Evolutionary conservation across 1,140 invertebrate genomes (phyloP), one percentile per base, ranked within the genome.

Genomic region (Pseudomyrmex dendroicus): DNA sequence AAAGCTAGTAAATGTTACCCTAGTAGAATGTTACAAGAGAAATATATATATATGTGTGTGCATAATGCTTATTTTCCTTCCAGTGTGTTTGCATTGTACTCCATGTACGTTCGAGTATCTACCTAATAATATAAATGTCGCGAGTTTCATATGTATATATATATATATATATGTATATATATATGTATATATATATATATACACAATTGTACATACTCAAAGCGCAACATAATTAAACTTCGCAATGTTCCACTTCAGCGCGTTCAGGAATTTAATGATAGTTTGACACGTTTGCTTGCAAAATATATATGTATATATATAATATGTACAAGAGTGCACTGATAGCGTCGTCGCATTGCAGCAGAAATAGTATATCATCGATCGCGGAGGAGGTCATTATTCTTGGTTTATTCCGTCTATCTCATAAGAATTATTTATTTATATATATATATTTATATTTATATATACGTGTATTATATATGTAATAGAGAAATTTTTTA

Each of bases 141-240:
- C 48, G 20, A 52, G 25, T 74, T 48, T 74, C 52, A 76, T 17
- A 17, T 3, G 25, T 35, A 35, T 2, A 20, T 20, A 20, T 20
- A 20, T 20, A 20, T 20, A 20, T 35, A 76, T 17, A 17, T 2
- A 7, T 35, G 7, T 35, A 35, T 35, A 76, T 17, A 17, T 2
- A 7, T 35, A 7, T 7, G n/a, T n/a, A 35, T 35, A 35, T 35
- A 76, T 17, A 17, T 2, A 7, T 35, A 7, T 7, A 35, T 7
- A 35, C 0, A 35, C 35, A 35, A 35, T 7, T 35, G 35, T 35
- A 35, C 35, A 35, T 64, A 8, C 52, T 54, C 3, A 2, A 73
- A 48, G 35, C 46, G 13, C n/a, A 46, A 63, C 10, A 8, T 48
- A 63, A 76, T 76, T 76, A 63, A 52, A 59, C 20, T 63, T 25